Conservation (phyloP, 2,888 invertebrate genomes). For the Sesia apiformis region DNA sequence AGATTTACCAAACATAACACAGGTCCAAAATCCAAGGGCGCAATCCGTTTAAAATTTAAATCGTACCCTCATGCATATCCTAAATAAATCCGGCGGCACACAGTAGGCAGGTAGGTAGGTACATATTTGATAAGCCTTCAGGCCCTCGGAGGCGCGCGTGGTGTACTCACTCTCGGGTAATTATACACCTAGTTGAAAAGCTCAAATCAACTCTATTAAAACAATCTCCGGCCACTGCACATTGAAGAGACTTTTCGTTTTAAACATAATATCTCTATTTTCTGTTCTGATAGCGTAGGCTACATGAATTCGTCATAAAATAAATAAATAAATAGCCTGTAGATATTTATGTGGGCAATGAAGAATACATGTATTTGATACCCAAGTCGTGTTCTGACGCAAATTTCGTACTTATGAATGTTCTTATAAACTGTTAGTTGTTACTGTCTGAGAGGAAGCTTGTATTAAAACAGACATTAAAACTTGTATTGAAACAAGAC, state of each 20-base stretch:
- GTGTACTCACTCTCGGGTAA: slow-evolving; percentile 55
- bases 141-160: slow-evolving; percentile 33
- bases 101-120: slow-evolving; percentile 60
- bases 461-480: no score
- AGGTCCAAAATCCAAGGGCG: slow-evolving; percentile 66
- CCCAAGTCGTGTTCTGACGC: no score
- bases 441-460: no score
- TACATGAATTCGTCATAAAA: no score
- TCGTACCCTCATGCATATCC: slow-evolving; percentile 73
- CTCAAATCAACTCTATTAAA: slow-evolving; percentile 43
- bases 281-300: no score
- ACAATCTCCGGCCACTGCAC: slow-evolving; percentile 24
- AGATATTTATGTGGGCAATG: no score
- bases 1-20: slow-evolving; percentile 65
- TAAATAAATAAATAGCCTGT: no score
- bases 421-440: no score
- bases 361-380: no score
- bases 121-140: slow-evolving; percentile 71
- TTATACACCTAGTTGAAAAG: slow-evolving; percentile 53
- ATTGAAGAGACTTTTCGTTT: slow-evolving; percentile 2
- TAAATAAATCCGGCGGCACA: slow-evolving; percentile 67
- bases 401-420: no score
- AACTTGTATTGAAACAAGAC: no score
- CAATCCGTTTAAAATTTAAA: slow-evolving; percentile 75
- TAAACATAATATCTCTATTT: no score